A percentile compares a stretch with the other conserved stretches of the same genome.
phyloP scores from a whole-genome alignment of 2,797 vertebrate genomes.

The Dendrocincla fuliginosa region DNA sequence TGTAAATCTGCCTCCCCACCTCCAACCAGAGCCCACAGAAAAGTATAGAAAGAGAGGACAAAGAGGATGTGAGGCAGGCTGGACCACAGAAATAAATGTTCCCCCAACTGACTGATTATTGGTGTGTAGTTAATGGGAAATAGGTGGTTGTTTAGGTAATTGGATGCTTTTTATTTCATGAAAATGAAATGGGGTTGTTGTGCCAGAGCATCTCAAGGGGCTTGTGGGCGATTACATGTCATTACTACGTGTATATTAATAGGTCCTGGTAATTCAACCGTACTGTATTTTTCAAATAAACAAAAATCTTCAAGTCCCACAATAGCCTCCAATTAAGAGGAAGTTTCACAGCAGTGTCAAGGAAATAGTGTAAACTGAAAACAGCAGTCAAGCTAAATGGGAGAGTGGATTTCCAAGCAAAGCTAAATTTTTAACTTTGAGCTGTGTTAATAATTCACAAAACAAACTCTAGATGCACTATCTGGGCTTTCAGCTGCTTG shows the following conservation, averaged over 20 bases:
- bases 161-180: constrained; percentile 66
- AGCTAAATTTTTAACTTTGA: constrained; percentile 63
- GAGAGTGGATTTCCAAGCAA: constrained; percentile 34
- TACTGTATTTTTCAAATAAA: constrained; percentile 69
- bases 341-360: constrained; percentile 50
- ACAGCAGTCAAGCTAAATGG: constrained; percentile 56
- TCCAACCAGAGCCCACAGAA: background rate
- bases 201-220: constrained; percentile 54
- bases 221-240: constrained; percentile 64
- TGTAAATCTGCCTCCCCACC: constrained; percentile 6
- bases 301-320: constrained; percentile 62
- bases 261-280: constrained; percentile 53
- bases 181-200: constrained; percentile 57
- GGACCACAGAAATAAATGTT: constrained; percentile 7
- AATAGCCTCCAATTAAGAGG: constrained; percentile 55
- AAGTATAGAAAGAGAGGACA: background rate
- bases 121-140: constrained; percentile 72
- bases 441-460: constrained; percentile 51
- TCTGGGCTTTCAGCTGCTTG: constrained; percentile 52
- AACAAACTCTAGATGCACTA: constrained; percentile 47
- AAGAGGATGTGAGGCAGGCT: background rate
- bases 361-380: constrained; percentile 62
- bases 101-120: constrained; percentile 53
- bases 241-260: constrained; percentile 66
- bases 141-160: constrained; percentile 71